A percentile compares a stretch with the other conserved stretches of the same genome.
These are phyloP conservation scores for Falco novaeseelandiae DNA, from an alignment of 2,797 vertebrate genomes.

Conservation along the genomic window DNA sequence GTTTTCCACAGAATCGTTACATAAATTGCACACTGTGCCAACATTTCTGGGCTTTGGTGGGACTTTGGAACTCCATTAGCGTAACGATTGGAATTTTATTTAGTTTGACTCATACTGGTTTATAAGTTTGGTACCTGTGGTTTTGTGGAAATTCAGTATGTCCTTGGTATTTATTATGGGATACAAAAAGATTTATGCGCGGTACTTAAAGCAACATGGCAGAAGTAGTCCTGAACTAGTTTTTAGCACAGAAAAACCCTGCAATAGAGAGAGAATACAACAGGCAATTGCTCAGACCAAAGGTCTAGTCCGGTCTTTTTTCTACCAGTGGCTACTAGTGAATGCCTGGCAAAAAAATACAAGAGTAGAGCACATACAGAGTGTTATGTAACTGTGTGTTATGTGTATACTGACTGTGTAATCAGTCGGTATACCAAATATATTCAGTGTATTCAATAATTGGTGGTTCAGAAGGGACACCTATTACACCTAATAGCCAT, in stretches of 20 bases:
- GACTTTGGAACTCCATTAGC: conserved; percentile 13
- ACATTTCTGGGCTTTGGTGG: background rate
- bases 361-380: background rate
- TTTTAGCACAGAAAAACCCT: background rate
- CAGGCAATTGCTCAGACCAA: background rate
- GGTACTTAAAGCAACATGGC: background rate
- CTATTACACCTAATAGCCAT: background rate
- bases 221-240: background rate
- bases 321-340: background rate
- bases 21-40: conserved; percentile 6
- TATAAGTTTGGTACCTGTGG: background rate
- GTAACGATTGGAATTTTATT: background rate
- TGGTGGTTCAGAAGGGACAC: background rate
- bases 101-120: conserved; percentile 22
- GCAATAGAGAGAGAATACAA: background rate
- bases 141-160: conserved; percentile 28
- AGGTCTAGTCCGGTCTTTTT: background rate
- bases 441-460: background rate
- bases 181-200: background rate
- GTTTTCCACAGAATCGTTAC: background rate
- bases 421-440: background rate
- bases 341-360: background rate
- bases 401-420: too few relatives aligned
- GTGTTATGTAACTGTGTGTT: background rate
- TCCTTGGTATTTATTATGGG: background rate